Conservation (phyloP, 2,888 invertebrate species). For the Blastobasis adustella region DNA sequence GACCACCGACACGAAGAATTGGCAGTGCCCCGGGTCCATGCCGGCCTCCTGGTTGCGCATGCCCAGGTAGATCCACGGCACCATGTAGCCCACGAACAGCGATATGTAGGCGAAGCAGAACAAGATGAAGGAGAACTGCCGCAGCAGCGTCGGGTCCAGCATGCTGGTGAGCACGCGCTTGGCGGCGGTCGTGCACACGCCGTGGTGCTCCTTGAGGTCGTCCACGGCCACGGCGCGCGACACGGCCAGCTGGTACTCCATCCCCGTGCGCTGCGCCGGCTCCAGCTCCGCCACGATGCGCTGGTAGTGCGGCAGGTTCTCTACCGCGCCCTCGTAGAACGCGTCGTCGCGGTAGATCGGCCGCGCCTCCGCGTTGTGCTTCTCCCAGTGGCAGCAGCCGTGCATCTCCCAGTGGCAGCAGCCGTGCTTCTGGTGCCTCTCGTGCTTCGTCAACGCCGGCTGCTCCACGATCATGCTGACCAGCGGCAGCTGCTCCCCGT, state of each 20-base stretch:
- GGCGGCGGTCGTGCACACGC: background rate
- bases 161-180: background rate
- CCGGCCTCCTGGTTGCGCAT: background rate
- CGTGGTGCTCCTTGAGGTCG: background rate
- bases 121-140: background rate
- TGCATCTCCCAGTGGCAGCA: slow-evolving; percentile 25
- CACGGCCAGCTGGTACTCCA: background rate
- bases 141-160: background rate
- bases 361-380: background rate
- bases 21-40: background rate
- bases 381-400: slow-evolving; percentile 27
- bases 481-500: slow-evolving; percentile 27
- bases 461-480: slow-evolving; percentile 22
- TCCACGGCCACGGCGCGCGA: background rate
- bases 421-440: background rate
- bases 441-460: background rate
- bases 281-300: background rate
- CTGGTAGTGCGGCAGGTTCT: background rate
- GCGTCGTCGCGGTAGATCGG: slow-evolving; percentile 8
- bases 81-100: background rate
- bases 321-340: slow-evolving; percentile 3
- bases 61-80: background rate
- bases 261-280: background rate
- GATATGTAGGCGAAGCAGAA: background rate
- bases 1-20: background rate